Base-by-base conservation (phyloP, 2,113 vertebrate species). In the Abramis brama region DNA sequence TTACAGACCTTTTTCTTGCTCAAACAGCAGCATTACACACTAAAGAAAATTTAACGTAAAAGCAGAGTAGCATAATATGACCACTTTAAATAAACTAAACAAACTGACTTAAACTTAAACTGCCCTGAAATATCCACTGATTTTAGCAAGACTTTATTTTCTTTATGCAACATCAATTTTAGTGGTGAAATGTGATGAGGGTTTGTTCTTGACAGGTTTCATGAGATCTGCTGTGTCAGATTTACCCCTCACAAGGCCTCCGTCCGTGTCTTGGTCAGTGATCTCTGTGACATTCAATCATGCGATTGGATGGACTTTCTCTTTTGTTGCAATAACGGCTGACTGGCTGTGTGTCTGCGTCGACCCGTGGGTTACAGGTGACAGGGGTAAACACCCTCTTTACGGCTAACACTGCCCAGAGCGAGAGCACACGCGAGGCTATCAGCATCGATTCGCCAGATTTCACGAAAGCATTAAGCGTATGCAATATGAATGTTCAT, bases 221-320 rank as follows among this genome's bases (percentile, higher is more conserved):
- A 25, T 12, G 59, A 62, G 59, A 62, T 12, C 23, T 1, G 23
- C 9, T 25, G n/a, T 64, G 60, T 64, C 60, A 27, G 11, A 90
- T 89, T 92, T 86, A 82, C 84, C 86, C 5, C 36, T 43, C 70
- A 73, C 21, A 23, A 43, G 2, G 10, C 36, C 68, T 12, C 0
- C 87, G 77, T 64, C 86, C 45, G 6, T 52, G 11, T n/a, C 55
- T 79, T 8, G 85, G 87, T 43, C 43, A 55, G 68, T 88, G 89
- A 88, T 89, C 89, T 87, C 88, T n/a, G 11, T 86, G 89, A 88
- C 87, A 91, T 91, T 91, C 80, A 92, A 91, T 90, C 82, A 90
- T 88, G 89, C 87, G 84, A 75, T 59, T 84, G 78, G 74, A 79
- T 89, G 82, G 80, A 88, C 88, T 89, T 90, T 74, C 71, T 74